Conservation (phyloP, 1,140 invertebrate species). For the Penaeus japonicus region DNA sequence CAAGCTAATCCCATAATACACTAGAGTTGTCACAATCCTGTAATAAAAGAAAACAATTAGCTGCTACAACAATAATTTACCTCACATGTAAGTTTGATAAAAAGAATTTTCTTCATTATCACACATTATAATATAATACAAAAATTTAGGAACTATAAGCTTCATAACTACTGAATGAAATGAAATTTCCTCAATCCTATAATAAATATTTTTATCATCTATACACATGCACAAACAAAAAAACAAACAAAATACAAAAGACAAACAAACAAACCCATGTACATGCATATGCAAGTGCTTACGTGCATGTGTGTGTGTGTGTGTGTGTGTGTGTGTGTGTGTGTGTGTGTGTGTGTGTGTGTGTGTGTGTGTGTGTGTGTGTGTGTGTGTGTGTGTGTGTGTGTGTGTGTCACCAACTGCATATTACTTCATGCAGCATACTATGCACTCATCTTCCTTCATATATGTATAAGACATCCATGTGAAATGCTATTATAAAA, state of each 20-base stretch:
- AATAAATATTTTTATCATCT: neutral
- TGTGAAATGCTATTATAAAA: too few relatives aligned
- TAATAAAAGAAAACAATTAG: neutral
- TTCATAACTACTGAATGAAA: too few relatives aligned
- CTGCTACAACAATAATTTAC: neutral
- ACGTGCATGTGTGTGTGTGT: neutral
- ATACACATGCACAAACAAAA: neutral
- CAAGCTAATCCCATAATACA: conserved; percentile 33
- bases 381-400: too few relatives aligned
- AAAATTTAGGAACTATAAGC: too few relatives aligned
- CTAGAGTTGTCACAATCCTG: conserved; percentile 37
- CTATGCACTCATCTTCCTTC: too few relatives aligned
- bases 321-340: neutral
- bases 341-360: neutral
- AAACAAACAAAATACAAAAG: neutral
- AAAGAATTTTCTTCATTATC: neutral
- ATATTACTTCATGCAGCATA: too few relatives aligned
- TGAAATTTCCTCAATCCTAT: too few relatives aligned
- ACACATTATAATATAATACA: neutral
- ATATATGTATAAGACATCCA: too few relatives aligned
- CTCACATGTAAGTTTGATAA: neutral
- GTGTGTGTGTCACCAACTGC: too few relatives aligned
- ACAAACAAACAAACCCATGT: neutral
- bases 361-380: too few relatives aligned
- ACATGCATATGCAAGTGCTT: neutral